Evolutionary conservation across 37 sponge, comb jelly and placozoan species (phyloP), one percentile per base, ranked within the genome.

Genomic region (Tethya wilhelma): DNA sequence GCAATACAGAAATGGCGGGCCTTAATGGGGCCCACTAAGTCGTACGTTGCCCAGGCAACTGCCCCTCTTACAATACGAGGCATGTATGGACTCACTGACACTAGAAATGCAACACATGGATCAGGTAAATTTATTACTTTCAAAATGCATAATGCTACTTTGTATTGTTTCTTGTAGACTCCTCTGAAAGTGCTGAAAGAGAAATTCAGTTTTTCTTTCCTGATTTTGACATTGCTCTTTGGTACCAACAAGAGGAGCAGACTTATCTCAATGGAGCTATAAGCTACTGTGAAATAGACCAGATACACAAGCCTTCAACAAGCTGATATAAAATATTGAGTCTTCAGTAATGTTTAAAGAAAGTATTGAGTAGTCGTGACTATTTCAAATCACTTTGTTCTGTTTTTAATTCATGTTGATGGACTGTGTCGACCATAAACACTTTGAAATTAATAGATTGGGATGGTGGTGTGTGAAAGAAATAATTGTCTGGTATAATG

Each of bases 21-120:
- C 8, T 79, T 93, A 30, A 93, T 93, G 86, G 94, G 94, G 28
- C 94, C 94, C 23, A 90, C 94, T 6, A 93, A 86, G 56, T 42
- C 76, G 46, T 76, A 57, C 53, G 37, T 81, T 69, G 70, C 90
- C 74, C 56, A 72, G 46, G 14, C 56, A 22, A 39, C 62, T 34
- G 84, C 78, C 26, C 94, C 94, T 0, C 25, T 59, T 22, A 67
- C 91, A 0, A 81, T 93, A 14, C 42, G 94, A 77, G 84, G 81
- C 9, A 53, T 39, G 28, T 85, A 73, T 64, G 91, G 87, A 1
- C 73, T 80, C n/a, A 86, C 87, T n/a, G 94, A 93, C 49, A 93
- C 94, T 19, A 80, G 91, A 43, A 93, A 93, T 69, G 76, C 83
- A 17, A 71, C 82, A 19, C 94, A 93, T 73, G 94, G 94, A 30